phyloP scores from a whole-genome alignment of 2,888 invertebrate genomes.

The Pristionchus exspectatus region DNA sequence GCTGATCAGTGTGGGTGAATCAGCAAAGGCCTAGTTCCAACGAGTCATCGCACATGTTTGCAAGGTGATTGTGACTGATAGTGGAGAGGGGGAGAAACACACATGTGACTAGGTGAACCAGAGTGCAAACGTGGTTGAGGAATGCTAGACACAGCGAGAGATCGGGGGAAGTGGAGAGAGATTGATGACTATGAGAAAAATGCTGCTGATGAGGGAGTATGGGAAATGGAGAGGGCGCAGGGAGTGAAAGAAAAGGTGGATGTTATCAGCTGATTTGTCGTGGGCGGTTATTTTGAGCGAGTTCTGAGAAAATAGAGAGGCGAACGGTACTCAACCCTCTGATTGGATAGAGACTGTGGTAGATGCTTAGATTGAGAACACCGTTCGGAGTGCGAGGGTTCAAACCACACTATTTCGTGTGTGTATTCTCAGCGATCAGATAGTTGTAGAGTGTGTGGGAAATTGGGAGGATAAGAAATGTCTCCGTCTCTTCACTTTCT shows the following conservation, averaged over 20 bases:
- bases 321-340: background rate
- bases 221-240: background rate
- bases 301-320: constrained; percentile 46
- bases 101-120: constrained; percentile 22
- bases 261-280: constrained; percentile 15
- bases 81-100: background rate
- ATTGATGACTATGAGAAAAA: background rate
- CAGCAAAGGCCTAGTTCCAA: background rate
- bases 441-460: too few relatives aligned
- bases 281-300: background rate
- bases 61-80: constrained; percentile 12
- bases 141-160: too few relatives aligned
- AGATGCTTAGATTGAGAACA: background rate
- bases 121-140: constrained; percentile 9
- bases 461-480: too few relatives aligned
- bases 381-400: background rate
- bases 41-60: background rate
- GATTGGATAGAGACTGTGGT: background rate
- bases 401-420: background rate
- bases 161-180: background rate
- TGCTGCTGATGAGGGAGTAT: background rate
- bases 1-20: too few relatives aligned
- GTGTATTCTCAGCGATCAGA: too few relatives aligned
- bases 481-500: too few relatives aligned
- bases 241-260: background rate